phyloP scores from a whole-genome alignment of 2,797 vertebrate genomes.

The Sebastes cheni region DNA sequence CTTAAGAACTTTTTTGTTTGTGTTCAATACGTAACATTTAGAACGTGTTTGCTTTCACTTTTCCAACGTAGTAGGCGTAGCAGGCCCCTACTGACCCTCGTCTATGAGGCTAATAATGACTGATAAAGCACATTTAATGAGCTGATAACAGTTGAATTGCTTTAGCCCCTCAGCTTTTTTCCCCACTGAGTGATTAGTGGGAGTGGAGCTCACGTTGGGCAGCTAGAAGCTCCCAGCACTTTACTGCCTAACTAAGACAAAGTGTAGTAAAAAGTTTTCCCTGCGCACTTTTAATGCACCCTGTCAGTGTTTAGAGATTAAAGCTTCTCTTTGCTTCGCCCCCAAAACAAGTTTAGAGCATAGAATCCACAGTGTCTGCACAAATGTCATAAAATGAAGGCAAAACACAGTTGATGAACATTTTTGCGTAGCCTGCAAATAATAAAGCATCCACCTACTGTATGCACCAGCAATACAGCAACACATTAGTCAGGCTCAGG shows the following conservation, averaged over 20 bases:
- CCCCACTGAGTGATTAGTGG: conserved; percentile 30
- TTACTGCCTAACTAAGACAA: conserved; percentile 39
- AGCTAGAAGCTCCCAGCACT: conserved; percentile 28
- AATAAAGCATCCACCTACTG: conserved; percentile 19
- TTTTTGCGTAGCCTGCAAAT: conserved; percentile 51
- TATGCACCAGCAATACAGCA: neutral
- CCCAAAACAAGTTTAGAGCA: conserved; percentile 13
- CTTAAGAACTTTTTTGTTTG: too few species aligned
- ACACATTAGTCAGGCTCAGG: conserved; percentile 16
- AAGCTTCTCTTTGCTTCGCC: conserved; percentile 24
- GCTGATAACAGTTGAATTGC: neutral
- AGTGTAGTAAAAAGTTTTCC: conserved; percentile 21
- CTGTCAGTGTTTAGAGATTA: conserved; percentile 40
- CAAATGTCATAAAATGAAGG: conserved; percentile 51
- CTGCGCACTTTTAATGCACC: conserved; percentile 1
- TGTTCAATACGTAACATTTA: too few species aligned
- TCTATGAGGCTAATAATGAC: too few species aligned
- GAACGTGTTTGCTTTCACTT: too few species aligned
- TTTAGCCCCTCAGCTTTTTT: conserved; percentile 9
- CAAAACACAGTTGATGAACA: conserved; percentile 22
- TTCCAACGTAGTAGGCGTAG: too few species aligned
- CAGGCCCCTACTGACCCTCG: too few species aligned
- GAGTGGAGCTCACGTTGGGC: conserved; percentile 1
- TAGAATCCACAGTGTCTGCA: conserved; percentile 39
- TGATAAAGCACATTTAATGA: too few species aligned